Evolutionary conservation across 2,113 vertebrate species (phyloP).

Genomic region (Psephotus haematonotus): DNA sequence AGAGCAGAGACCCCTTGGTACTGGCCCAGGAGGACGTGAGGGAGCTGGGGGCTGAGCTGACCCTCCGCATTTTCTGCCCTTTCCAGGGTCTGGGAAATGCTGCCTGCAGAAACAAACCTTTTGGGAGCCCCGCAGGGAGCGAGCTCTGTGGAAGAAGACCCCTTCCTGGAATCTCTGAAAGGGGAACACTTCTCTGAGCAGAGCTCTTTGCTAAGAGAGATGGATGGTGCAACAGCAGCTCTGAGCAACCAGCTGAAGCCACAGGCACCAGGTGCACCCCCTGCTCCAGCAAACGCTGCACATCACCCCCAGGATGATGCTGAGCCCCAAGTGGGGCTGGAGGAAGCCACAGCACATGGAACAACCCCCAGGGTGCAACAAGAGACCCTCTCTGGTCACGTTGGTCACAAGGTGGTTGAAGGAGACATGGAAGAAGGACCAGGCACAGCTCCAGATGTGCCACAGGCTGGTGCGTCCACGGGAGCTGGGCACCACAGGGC

Average conservation of each 20-base stretch:
- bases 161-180: constrained; percentile 17
- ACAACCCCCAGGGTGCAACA: background rate
- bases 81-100: constrained; percentile 41
- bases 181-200: background rate
- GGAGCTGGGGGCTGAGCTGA: background rate
- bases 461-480: background rate
- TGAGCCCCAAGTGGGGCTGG: background rate
- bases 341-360: background rate
- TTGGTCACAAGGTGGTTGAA: background rate
- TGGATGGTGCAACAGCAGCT: constrained; percentile 50
- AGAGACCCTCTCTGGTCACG: background rate
- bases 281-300: background rate
- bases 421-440: background rate
- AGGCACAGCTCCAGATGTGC: background rate
- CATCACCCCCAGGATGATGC: background rate
- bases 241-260: constrained; percentile 21
- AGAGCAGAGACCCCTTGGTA: background rate
- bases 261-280: background rate
- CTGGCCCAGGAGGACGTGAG: background rate
- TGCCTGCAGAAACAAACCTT: background rate
- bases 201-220: constrained; percentile 65
- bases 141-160: constrained; percentile 43
- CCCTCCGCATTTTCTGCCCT: background rate
- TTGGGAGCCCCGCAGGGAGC: background rate
- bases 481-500: background rate